A percentile compares a stretch with the other conserved stretches of the same genome.
phyloP scores from a whole-genome alignment of 2,797 vertebrate genomes.

The Helicolenus hilgendorfi region DNA sequence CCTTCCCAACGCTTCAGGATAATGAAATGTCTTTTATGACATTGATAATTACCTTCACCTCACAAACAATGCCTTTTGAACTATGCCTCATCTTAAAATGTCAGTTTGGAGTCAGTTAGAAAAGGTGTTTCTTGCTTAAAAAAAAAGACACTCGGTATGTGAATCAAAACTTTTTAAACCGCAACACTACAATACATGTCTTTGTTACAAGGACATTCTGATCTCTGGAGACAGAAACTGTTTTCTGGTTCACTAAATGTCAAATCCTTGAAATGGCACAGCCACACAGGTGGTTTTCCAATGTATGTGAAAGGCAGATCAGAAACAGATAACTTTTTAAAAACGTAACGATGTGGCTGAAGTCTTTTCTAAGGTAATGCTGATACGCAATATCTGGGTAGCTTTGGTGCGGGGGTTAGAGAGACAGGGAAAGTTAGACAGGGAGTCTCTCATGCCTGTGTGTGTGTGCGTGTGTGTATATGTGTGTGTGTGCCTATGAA shows the following conservation, averaged over 20 bases:
- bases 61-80: background rate
- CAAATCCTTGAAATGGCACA: background rate
- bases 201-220: background rate
- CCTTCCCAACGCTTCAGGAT: constrained; percentile 5
- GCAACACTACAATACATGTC: background rate
- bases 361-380: background rate
- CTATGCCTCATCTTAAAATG: background rate
- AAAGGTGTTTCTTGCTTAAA: background rate
- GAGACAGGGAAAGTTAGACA: constrained; percentile 20
- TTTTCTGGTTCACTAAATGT: background rate
- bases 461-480: background rate
- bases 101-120: background rate
- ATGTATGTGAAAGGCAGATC: background rate
- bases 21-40: constrained; percentile 32
- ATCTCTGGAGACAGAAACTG: background rate
- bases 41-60: constrained; percentile 32
- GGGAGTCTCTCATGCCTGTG: constrained; percentile 14
- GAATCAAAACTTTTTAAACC: background rate
- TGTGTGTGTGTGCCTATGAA: constrained; percentile 6
- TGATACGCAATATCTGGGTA: background rate
- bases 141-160: background rate
- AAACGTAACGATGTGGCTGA: background rate
- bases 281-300: background rate
- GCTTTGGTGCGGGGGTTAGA: background rate
- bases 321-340: background rate